Percentiles rank a stretch among this genome's conserved stretches.
These are phyloP conservation scores for Aselliscus stoliczkanus DNA, from an alignment of 2,797 vertebrate species.

Conservation along the genomic window DNA sequence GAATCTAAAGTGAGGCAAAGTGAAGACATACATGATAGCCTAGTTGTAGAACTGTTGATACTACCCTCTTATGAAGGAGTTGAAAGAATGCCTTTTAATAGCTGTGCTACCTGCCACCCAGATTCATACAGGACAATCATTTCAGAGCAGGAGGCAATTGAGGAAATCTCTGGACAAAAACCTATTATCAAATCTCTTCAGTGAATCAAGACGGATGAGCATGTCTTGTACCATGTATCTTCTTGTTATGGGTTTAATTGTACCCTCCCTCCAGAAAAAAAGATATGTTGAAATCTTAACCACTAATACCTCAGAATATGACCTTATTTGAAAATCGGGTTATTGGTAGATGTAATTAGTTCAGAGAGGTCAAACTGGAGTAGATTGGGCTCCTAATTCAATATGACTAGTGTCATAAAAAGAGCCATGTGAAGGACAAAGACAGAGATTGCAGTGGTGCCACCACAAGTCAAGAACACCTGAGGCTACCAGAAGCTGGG, in stretches of 20 bases:
- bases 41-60: neutral
- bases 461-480: neutral
- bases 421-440: neutral
- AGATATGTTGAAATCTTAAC: neutral
- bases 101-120: neutral
- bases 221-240: neutral
- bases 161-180: neutral
- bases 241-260: neutral
- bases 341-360: neutral
- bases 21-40: neutral
- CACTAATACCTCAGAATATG: neutral
- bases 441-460: neutral
- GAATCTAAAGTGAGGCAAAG: neutral
- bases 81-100: neutral
- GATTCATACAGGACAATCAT: neutral
- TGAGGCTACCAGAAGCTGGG: neutral
- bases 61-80: neutral
- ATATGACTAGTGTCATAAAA: neutral
- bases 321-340: neutral
- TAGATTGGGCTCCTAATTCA: neutral
- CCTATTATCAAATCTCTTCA: neutral
- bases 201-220: neutral
- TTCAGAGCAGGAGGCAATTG: neutral
- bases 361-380: neutral
- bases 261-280: fast-evolving